phyloP scores from a whole-genome alignment of 2,113 vertebrate species.

The Salvelinus fontinalis region DNA sequence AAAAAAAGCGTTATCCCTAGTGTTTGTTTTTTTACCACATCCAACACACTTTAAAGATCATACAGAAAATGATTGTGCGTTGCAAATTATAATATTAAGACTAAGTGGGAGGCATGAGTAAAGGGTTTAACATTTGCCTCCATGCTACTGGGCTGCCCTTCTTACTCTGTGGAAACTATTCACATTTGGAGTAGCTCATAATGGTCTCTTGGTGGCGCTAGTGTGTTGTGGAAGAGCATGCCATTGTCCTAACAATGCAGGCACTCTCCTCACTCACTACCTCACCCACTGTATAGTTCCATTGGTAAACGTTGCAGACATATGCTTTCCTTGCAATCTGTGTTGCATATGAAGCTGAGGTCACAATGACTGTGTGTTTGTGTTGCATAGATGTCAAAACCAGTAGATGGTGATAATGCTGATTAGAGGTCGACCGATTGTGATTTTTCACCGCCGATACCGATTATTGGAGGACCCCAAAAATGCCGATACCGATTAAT shows the following conservation, averaged over 20 bases:
- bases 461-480: no score
- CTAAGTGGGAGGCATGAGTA: slow-evolving; percentile 69
- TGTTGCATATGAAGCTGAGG: slow-evolving; percentile 58
- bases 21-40: slow-evolving; percentile 39
- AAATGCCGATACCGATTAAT: no score
- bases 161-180: slow-evolving; percentile 11
- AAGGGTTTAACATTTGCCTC: slow-evolving; percentile 68
- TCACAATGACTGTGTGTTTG: slow-evolving; percentile 12
- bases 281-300: slow-evolving; percentile 21
- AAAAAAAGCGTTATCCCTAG: not conserved
- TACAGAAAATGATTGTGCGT: no score
- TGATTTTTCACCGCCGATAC: no score
- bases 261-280: slow-evolving; percentile 28
- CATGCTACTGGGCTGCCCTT: slow-evolving; percentile 34
- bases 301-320: slow-evolving; percentile 26
- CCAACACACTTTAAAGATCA: slow-evolving; percentile 60
- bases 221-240: slow-evolving; percentile 31
- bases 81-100: slow-evolving; percentile 65
- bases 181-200: slow-evolving; percentile 25
- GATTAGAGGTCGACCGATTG: no score
- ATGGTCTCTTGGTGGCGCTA: slow-evolving; percentile 68
- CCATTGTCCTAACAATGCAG: not conserved
- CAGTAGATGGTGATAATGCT: no score
- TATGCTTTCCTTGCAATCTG: slow-evolving; percentile 45
- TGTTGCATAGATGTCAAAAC: not conserved